These are phyloP conservation scores for Psittacula echo DNA, from an alignment of 2,797 vertebrate species.

Conservation along the genomic window DNA sequence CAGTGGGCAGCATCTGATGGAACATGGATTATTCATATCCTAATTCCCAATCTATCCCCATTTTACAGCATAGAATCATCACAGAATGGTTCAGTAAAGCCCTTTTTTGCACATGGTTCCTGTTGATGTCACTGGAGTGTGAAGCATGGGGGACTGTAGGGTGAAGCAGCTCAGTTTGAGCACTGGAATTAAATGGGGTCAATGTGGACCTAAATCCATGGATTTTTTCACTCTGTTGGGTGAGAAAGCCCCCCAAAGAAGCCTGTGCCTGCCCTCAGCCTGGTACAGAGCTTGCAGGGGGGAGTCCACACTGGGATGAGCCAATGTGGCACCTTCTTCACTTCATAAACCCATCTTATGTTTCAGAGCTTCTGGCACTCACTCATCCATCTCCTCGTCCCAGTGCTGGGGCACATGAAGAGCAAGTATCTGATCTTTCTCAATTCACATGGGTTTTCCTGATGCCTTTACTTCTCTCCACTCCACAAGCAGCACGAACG, in stretches of 20 bases:
- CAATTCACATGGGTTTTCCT: background rate
- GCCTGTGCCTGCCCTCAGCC: background rate
- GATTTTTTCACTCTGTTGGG: background rate
- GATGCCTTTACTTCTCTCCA: background rate
- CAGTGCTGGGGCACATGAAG: background rate
- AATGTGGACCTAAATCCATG: accelerated
- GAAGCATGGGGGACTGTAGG: background rate
- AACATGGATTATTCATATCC: accelerated
- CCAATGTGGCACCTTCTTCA: background rate
- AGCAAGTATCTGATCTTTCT: background rate
- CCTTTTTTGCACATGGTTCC: background rate
- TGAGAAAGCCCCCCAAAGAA: background rate
- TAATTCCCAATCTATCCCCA: background rate
- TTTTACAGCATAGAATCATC: background rate
- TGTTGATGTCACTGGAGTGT: accelerated
- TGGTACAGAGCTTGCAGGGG: background rate
- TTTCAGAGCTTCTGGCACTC: background rate
- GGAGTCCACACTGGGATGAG: background rate
- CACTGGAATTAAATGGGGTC: background rate
- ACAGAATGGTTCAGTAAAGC: background rate
- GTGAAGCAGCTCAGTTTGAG: background rate
- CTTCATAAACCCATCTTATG: background rate
- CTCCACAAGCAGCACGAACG: background rate
- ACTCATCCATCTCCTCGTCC: accelerated
- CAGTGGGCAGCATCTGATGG: background rate